phyloP scores from a whole-genome alignment of 2,888 invertebrate genomes.

The Stenurella melanura region DNA sequence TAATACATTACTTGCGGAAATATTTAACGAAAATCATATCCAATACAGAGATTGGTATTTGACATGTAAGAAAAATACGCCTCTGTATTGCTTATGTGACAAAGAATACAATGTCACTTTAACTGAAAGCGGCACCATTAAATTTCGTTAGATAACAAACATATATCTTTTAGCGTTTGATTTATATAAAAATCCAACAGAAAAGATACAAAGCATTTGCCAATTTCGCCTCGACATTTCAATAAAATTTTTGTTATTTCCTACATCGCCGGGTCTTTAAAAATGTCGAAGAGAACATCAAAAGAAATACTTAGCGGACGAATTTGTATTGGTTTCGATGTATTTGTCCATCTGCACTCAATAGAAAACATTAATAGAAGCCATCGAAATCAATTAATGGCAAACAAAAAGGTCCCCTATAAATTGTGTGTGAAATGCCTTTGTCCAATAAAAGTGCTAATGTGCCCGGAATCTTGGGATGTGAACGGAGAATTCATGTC shows the following conservation, averaged over 20 bases:
- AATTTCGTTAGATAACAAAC: slow-evolving; percentile 24
- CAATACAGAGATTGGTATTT: too few relatives aligned
- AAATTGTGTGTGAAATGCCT: slow-evolving; percentile 57
- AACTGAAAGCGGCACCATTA: slow-evolving; percentile 37
- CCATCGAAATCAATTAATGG: slow-evolving; percentile 57
- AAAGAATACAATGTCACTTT: slow-evolving; percentile 17
- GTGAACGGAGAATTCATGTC: slow-evolving; percentile 55
- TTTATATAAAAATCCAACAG: slow-evolving; percentile 33
- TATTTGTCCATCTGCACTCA: slow-evolving; percentile 47
- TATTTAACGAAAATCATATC: too few relatives aligned
- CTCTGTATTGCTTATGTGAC: not conserved
- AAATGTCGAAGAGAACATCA: slow-evolving; percentile 28
- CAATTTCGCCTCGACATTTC: slow-evolving; percentile 39
- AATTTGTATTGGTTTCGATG: slow-evolving; percentile 41
- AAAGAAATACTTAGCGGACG: slow-evolving; percentile 19
- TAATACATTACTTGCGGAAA: too few relatives aligned
- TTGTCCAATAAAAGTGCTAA: slow-evolving; percentile 64
- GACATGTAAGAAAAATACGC: too few relatives aligned
- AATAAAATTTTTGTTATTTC: slow-evolving; percentile 39
- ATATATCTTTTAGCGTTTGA: slow-evolving; percentile 32
- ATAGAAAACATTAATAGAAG: slow-evolving; percentile 40
- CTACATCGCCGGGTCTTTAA: slow-evolving; percentile 26
- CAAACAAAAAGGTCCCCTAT: slow-evolving; percentile 54
- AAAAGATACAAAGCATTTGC: slow-evolving; percentile 41
- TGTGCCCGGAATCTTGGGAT: slow-evolving; percentile 60